These are phyloP conservation scores for Dendrolimus pini DNA, from an alignment of 2,888 invertebrate species.

Conservation along the genomic window DNA sequence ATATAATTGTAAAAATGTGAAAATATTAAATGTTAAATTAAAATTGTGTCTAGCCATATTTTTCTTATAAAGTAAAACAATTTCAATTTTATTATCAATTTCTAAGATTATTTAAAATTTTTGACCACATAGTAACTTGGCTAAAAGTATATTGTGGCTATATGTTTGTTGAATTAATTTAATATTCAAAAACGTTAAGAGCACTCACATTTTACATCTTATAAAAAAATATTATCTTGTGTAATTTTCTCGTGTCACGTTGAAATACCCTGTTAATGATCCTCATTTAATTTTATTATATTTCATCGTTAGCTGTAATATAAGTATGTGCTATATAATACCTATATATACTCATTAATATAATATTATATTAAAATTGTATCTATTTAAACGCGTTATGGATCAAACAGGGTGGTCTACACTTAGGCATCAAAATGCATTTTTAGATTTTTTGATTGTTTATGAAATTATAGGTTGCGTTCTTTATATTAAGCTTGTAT, in stretches of 20 bases:
- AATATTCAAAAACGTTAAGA: too few relatives aligned
- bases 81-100: too few relatives aligned
- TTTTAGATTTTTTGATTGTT: slow-evolving; percentile 23
- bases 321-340: background rate
- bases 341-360: background rate
- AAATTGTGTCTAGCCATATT: too few relatives aligned
- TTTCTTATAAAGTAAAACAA: too few relatives aligned
- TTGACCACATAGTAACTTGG: too few relatives aligned
- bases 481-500: background rate
- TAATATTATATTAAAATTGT: slow-evolving; percentile 30
- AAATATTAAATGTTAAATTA: too few relatives aligned
- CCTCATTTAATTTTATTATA: background rate
- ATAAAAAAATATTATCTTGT: too few relatives aligned
- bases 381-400: slow-evolving; percentile 53
- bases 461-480: slow-evolving; percentile 12
- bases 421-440: slow-evolving; percentile 60
- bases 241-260: background rate
- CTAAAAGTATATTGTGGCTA: too few relatives aligned
- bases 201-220: too few relatives aligned
- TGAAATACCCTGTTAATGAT: background rate
- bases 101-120: too few relatives aligned
- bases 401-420: slow-evolving; percentile 69
- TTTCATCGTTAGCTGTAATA: background rate
- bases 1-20: background rate
- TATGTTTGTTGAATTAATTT: too few relatives aligned